These are phyloP conservation scores for Aphis craccivora DNA, from an alignment of 1,140 invertebrate species.

Conservation along the genomic window DNA sequence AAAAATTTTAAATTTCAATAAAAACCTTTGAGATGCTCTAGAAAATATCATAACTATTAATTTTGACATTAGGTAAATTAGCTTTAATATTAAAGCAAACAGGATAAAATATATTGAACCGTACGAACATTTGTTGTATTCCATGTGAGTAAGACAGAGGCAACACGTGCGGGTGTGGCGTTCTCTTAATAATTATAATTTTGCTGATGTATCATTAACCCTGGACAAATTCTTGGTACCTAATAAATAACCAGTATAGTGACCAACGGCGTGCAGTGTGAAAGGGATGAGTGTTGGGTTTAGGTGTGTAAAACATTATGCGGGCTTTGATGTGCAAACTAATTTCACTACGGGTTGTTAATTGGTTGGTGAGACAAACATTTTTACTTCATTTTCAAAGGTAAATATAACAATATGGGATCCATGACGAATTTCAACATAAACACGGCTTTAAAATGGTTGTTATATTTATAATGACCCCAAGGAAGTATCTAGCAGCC, in stretches of 20 bases:
- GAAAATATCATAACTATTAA: no score
- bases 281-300: not conserved
- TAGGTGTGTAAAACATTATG: not conserved
- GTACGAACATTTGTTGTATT: no score
- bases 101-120: no score
- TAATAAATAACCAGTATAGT: not conserved
- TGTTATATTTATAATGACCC: not conserved
- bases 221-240: not conserved
- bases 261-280: not conserved
- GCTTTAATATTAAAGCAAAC: no score
- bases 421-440: not conserved
- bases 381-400: not conserved
- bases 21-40: no score
- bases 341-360: not conserved
- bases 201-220: not conserved
- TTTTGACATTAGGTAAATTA: no score
- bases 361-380: not conserved
- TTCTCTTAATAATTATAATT: not conserved
- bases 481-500: not conserved
- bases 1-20: no score
- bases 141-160: no score
- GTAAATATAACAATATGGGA: not conserved
- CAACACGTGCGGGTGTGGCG: no score
- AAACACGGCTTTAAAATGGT: not conserved
- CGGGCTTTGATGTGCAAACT: not conserved